Percentiles rank a stretch among this genome's conserved stretches.
Evolutionary conservation across 35 echinoderm and acorn worm species (phyloP).

Genomic region (Lytechinus variegatus): DNA sequence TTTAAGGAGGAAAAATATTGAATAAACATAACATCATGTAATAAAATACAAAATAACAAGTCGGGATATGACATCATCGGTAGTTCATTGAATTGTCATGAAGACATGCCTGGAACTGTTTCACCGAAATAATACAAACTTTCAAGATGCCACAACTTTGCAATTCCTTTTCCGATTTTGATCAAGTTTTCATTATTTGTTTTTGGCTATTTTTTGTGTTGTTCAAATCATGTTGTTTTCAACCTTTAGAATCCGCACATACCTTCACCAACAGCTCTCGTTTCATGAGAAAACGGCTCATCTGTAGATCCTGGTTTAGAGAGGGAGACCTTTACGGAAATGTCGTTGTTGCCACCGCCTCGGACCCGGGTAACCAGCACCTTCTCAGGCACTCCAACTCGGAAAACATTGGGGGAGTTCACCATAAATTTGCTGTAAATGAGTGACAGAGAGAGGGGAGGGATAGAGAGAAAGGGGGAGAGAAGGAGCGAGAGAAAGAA

Average conservation of each 20-base stretch:
- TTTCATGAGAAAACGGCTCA: neutral
- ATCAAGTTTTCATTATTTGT: neutral
- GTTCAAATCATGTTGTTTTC: too few species aligned
- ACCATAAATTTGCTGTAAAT: neutral
- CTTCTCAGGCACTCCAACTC: neutral
- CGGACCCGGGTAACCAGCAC: neutral
- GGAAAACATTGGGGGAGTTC: neutral
- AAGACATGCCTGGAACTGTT: too few species aligned
- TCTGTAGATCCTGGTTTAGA: neutral
- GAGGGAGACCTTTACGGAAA: neutral
- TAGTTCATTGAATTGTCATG: too few species aligned
- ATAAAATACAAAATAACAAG: too few species aligned
- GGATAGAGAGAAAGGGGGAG: neutral
- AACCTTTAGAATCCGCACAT: neutral
- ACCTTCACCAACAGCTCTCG: neutral
- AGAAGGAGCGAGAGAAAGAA: neutral
- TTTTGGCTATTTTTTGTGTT: neutral
- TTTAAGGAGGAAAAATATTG: too few species aligned
- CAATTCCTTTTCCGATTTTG: neutral
- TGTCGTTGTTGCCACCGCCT: neutral
- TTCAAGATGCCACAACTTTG: too few species aligned
- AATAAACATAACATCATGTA: too few species aligned
- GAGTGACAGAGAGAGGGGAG: neutral
- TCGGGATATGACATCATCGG: too few species aligned
- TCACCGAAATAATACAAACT: too few species aligned